Percentiles rank a stretch among this genome's conserved stretches.
These are phyloP conservation scores for Tursiops truncatus DNA, from an alignment of 2,113 vertebrate species.

Conservation along the genomic window DNA sequence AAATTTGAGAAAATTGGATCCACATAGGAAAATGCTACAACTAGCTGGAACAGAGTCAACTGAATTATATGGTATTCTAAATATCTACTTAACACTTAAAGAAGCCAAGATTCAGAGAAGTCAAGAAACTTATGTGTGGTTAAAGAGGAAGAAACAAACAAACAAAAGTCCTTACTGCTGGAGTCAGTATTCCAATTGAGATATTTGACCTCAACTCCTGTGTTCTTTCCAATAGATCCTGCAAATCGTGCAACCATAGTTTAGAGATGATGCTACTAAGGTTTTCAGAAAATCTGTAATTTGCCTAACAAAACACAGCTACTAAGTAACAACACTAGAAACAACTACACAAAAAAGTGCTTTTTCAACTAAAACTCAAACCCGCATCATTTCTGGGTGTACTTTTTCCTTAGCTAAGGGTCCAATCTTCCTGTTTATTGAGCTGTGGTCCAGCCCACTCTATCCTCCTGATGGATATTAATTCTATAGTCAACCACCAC, in stretches of 20 bases:
- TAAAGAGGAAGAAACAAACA: neutral
- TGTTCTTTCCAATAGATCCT: neutral
- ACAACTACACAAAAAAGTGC: neutral
- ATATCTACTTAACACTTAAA: neutral
- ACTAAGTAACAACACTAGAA: neutral
- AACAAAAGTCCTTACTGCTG: neutral
- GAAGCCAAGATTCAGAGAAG: neutral
- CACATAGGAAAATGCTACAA: neutral
- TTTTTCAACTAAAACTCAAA: neutral
- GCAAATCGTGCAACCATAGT: neutral
- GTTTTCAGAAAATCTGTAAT: neutral
- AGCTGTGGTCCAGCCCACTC: neutral
- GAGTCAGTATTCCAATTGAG: neutral
- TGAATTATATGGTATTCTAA: neutral
- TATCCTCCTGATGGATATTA: neutral
- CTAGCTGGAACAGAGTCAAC: neutral
- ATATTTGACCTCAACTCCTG: neutral
- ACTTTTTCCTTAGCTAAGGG: neutral
- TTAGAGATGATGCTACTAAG: neutral
- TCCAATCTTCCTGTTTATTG: neutral
- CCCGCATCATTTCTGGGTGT: neutral
- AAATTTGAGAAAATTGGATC: neutral
- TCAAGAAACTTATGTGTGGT: neutral
- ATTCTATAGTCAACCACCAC: neutral
- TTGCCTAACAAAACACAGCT: neutral